Conservation (phyloP, 2,888 invertebrate species). For the Morpho deidamia region DNA sequence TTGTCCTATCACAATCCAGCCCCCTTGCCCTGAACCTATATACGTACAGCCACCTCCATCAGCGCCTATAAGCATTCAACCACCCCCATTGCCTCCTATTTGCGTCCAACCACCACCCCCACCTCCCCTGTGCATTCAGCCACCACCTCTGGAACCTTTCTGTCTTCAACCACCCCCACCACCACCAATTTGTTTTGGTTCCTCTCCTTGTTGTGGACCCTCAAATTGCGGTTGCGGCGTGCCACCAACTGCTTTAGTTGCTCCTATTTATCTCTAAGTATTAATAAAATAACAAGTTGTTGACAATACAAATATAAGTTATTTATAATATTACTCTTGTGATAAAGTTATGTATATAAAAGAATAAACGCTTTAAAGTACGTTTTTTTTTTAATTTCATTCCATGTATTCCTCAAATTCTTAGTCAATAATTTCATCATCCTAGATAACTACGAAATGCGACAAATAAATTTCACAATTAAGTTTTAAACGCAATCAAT, state of each 20-base stretch:
- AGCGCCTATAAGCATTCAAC: constrained; percentile 52
- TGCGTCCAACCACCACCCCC: constrained; percentile 54
- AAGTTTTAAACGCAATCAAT: too few relatives aligned
- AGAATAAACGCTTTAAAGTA: constrained; percentile 3
- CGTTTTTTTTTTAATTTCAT: neutral
- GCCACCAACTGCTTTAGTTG: constrained; percentile 27
- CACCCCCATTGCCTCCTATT: constrained; percentile 54
- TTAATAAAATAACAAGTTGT: neutral
- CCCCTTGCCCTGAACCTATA: constrained; percentile 53
- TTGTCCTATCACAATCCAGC: constrained; percentile 53
- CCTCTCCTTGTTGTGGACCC: constrained; percentile 28
- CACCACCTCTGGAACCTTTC: constrained; percentile 42
- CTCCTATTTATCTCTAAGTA: constrained; percentile 34
- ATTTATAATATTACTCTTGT: constrained; percentile 8
- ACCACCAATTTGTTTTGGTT: constrained; percentile 51
- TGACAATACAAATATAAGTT: constrained; percentile 5
- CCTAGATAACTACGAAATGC: too few relatives aligned
- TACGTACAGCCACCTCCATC: constrained; percentile 57
- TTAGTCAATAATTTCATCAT: neutral
- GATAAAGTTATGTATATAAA: neutral
- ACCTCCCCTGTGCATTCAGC: constrained; percentile 44
- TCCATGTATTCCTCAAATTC: neutral
- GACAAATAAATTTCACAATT: too few relatives aligned
- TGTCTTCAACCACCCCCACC: constrained; percentile 54
- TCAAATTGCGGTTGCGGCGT: constrained; percentile 24